A percentile compares a stretch with the other conserved stretches of the same genome.
These are phyloP conservation scores for Mythimna pallens DNA, from an alignment of 2,888 invertebrate species.

Conservation along the genomic window DNA sequence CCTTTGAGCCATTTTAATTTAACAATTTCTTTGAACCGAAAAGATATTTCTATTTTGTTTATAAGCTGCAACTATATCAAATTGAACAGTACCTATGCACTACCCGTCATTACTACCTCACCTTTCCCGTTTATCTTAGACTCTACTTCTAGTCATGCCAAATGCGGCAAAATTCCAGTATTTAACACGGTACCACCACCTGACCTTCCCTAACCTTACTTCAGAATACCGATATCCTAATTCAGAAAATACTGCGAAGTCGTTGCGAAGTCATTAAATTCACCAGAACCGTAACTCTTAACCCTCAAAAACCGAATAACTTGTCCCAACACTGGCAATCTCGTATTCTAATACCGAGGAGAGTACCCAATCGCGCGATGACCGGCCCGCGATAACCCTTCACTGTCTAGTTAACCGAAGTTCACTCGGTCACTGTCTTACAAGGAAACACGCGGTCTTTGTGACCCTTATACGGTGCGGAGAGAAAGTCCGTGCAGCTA, in stretches of 20 bases:
- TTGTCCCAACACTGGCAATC: conserved; percentile 58
- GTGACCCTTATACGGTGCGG: conserved; percentile 77
- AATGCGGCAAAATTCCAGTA: conserved; percentile 21
- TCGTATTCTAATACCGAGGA: conserved; percentile 57
- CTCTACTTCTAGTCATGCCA: conserved; percentile 12
- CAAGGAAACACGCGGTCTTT: conserved; percentile 77
- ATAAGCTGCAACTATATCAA: background rate
- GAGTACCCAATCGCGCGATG: conserved; percentile 71
- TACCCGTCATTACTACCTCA: conserved; percentile 7
- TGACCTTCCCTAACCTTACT: conserved; percentile 24
- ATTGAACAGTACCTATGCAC: background rate
- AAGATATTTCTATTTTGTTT: background rate
- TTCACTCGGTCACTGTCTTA: conserved; percentile 82
- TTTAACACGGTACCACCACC: conserved; percentile 19
- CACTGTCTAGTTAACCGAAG: conserved; percentile 76
- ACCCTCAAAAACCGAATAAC: conserved; percentile 50
- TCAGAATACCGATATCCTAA: conserved; percentile 37
- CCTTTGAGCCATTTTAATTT: background rate
- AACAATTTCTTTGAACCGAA: background rate
- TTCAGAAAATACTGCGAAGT: conserved; percentile 14
- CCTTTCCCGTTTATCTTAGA: conserved; percentile 7
- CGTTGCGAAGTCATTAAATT: conserved; percentile 46
- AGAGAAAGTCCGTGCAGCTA: conserved; percentile 78
- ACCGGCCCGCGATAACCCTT: conserved; percentile 78
- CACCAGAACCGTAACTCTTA: conserved; percentile 20